Conservation (phyloP, 1,140 invertebrate genomes). For the Vanessa atalanta region DNA sequence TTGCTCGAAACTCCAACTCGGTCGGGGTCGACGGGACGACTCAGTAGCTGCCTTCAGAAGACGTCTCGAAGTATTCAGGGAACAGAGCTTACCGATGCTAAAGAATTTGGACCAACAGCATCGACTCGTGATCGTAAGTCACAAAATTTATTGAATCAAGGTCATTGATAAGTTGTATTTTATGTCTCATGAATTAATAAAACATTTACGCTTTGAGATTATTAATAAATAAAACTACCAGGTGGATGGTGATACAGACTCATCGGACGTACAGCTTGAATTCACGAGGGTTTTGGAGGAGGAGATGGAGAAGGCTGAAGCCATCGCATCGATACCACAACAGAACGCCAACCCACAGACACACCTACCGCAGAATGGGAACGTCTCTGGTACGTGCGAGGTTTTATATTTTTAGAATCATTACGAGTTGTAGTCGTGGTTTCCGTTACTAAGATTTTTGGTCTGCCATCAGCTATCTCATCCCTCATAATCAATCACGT, state of each 20-base stretch:
- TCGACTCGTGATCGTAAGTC: conserved; percentile 88
- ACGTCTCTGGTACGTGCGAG: neutral
- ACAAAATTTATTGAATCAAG: neutral
- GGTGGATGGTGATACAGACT: conserved; percentile 91
- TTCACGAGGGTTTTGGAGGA: conserved; percentile 86
- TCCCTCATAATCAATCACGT: too few species aligned
- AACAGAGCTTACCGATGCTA: conserved; percentile 92
- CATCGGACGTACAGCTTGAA: conserved; percentile 86
- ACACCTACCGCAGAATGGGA: neutral
- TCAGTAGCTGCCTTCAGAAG: conserved; percentile 91
- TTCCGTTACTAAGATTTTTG: too few species aligned
- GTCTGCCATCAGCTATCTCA: too few species aligned
- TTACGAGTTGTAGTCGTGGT: too few species aligned
- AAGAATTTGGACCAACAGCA: conserved; percentile 90
- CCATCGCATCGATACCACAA: conserved; percentile 59
- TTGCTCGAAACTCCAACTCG: conserved; percentile 92
- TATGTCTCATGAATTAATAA: too few species aligned
- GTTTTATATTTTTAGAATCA: too few species aligned
- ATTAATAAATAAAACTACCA: conserved; percentile 48
- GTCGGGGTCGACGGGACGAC: conserved; percentile 89
- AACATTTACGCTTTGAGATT: too few species aligned
- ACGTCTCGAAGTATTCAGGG: conserved; percentile 91
- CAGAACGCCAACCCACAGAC: neutral
- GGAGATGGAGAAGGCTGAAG: conserved; percentile 82
- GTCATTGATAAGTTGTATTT: too few species aligned